Evolutionary conservation across 2,888 invertebrate species (phyloP), one percentile per base, ranked within the genome.

Genomic region (Leptopilina drosophilae): DNA sequence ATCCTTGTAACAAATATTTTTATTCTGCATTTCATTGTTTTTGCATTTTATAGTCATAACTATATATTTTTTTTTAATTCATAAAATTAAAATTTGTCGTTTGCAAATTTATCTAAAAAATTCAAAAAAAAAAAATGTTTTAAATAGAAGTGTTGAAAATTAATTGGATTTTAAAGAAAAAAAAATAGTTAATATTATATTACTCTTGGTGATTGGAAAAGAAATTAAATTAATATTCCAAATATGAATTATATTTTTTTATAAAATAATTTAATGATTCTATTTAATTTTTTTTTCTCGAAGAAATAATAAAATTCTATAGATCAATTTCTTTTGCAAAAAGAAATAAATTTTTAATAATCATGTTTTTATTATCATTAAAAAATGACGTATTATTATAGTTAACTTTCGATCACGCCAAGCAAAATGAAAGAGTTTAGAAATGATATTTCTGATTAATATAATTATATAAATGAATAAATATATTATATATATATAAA

Each of bases 371-470:
- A n/a, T 56, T 33, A 33, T 26, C 56, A 33, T n/a, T 15, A 33
- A 73, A 56, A 12, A 53, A 84, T 76, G 49, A 80, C 65, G 49
- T 81, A 82, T 67, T 15, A 62, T 62, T 15, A 67, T 59, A 80
- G 65, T 78, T 80, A 84, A 85, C 80, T 86, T 85, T 83, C 82
- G 87, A 87, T 87, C 85, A 85, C 85, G 86, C 78, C 78, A 83
- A 84, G 84, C 81, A 66, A 66, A 33, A 77, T 82, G 69, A 80
- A 81, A 83, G 82, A 85, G 77, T 84, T 79, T 86, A 84, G 85
- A 82, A 79, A 86, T 86, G 67, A 86, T 85, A 87, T 89, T 87
- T 82, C 82, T 84, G 80, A 87, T 87, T 85, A 83, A 87, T 87
- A 85, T 84, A 84, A 83, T 80, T 20, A 62, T 62, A 62, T 62